Conservation (phyloP, 2,113 vertebrate genomes). For the Colossoma macropomum region DNA sequence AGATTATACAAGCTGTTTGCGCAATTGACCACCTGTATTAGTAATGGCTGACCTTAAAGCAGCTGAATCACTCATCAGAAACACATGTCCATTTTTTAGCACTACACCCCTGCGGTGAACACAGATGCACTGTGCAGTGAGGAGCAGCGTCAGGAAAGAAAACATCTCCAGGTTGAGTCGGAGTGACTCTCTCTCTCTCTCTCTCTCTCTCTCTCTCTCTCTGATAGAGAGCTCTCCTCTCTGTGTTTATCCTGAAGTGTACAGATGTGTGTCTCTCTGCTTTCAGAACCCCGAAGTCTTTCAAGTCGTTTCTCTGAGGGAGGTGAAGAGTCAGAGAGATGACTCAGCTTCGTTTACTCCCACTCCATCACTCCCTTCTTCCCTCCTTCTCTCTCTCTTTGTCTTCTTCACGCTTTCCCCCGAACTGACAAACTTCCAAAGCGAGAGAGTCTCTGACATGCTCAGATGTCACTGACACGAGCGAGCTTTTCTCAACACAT, state of each 20-base stretch:
- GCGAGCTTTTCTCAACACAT: background rate
- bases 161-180: constrained; percentile 32
- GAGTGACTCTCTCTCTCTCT: too few species aligned
- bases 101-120: too few species aligned
- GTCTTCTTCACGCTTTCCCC: constrained; percentile 13
- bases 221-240: background rate
- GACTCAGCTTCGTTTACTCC: constrained; percentile 39
- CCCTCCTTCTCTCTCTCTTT: constrained; percentile 34
- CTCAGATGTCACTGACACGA: constrained; percentile 20
- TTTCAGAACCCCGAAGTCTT: background rate
- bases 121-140: too few species aligned
- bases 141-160: background rate
- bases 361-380: constrained; percentile 42
- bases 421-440: constrained; percentile 31
- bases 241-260: background rate
- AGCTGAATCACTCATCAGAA: too few species aligned
- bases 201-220: too few species aligned
- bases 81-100: too few species aligned
- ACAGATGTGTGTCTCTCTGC: background rate
- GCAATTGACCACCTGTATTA: too few species aligned
- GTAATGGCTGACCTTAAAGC: too few species aligned
- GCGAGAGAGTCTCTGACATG: background rate
- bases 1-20: too few species aligned
- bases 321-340: constrained; percentile 48
- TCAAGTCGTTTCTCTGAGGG: constrained; percentile 38